Evolutionary conservation across 2,113 vertebrate species (phyloP), one percentile per base, ranked within the genome.

Genomic region (Chaenogobius annularis): DNA sequence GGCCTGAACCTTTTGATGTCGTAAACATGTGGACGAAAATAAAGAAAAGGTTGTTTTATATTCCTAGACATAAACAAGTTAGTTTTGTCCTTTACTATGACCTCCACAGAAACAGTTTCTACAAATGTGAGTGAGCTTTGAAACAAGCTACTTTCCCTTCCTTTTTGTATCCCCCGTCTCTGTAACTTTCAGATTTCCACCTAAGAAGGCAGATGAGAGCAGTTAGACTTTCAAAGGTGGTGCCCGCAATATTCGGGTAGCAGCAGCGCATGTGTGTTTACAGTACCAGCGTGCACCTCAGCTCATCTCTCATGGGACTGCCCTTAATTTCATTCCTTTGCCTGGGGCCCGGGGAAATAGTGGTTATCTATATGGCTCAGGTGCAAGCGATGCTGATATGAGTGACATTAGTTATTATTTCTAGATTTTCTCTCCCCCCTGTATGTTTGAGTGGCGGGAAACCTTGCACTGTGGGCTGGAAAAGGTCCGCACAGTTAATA

Each of bases 301-400:
- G 64, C 40, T 35, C 50, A 66, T 76, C 54, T 78, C 77, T 75
- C 74, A 23, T 78, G 75, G 73, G 68, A 65, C 48, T 61, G 17
- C 43, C 73, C 69, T 63, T 87, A 76, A 90, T 89, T 88, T 84
- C 56, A 86, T 90, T 89, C 89, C 83, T 72, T 79, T 68, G 82
- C 75, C 83, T 66, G 55, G 48, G 40, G 85, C 70, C 72, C 65
- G 46, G 71, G 83, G 74, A 86, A 75, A 78, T 73, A 63, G 73
- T 63, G 19, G 70, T 92, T 93, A 93, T 93, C 91, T 93, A 85
- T 86, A 90, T 62, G 83, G 87, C 86, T 91, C 93, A 92, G 92
- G 88, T 90, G 84, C 86, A 75, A 83, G 79, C 68, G 79, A 88
- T 81, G 83, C 84, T 77, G 79, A 90, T 85, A 87, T 77, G 77